Base-by-base conservation (phyloP, 2,888 invertebrate genomes). In the Adela reaumurella region DNA sequence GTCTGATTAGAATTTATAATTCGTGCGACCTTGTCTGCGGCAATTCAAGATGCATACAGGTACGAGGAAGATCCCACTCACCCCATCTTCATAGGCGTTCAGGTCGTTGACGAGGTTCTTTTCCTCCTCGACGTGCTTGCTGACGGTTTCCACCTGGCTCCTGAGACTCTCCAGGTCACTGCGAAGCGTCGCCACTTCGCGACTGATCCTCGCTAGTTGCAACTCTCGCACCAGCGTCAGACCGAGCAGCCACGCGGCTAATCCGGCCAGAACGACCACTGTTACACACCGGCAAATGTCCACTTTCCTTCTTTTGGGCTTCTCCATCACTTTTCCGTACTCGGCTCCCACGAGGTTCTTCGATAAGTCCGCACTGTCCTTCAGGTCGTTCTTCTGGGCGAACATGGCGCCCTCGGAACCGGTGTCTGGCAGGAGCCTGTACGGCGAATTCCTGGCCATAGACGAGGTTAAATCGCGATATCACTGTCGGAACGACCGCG, bases 331-430 rank as follows among this genome's bases (percentile, higher is more conserved):
- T 46, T 58, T 62, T 56, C 73, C 73, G 58, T 67, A 65, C 59
- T 74, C 74, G 54, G 70, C 77, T 54, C 71, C 71, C 69, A 78
- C 73, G 59, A 78, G 62, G 52, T 73, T 77, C 62, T 71, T 72
- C 16, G 76, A 72, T 61, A 70, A 61, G 63, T 74, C 74, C 59
- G 70, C 70, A 41, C 62, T 63, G 52, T 71, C 71, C 56, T 64
- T 70, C 59, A 67, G 52, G 19, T 59, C 61, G 54, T 70, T 68
- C 51, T 69, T 63, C 58, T 71, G 71, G 18, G 70, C 68, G 56
- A 73, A 74, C 70, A 76, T 73, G 43, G 63, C 59, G 56, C 62
- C 58, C 5, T 24, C 24, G 5, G 24, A 4, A 8, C 24, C 5
- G 42, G 64, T 59, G 54, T 69, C 64, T 50, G 68, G 65, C 60